phyloP scores from a whole-genome alignment of 2,888 invertebrate species.

The Pegoplata infirma region DNA sequence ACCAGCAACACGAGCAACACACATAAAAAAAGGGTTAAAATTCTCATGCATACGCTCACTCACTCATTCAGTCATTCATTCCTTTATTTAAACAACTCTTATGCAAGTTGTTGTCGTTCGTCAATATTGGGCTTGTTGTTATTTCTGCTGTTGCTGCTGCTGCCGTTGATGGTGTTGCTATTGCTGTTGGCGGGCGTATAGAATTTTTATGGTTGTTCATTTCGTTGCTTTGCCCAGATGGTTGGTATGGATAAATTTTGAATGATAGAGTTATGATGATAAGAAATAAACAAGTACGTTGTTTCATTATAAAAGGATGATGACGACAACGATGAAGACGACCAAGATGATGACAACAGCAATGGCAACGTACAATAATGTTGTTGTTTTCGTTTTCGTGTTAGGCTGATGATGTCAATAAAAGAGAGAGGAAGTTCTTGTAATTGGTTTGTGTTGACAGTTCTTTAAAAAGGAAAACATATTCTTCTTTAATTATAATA shows the following conservation, averaged over 20 bases:
- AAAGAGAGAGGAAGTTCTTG: conserved; percentile 52
- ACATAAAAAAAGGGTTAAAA: conserved; percentile 36
- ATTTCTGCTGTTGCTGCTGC: conserved; percentile 22
- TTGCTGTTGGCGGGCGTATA: conserved; percentile 47
- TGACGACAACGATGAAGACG: conserved; percentile 11
- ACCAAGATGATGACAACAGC: background rate
- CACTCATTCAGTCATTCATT: background rate
- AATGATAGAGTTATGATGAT: conserved; percentile 61
- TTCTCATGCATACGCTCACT: conserved; percentile 4
- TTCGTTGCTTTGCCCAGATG: conserved; percentile 56
- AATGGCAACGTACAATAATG: background rate
- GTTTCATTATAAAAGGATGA: conserved; percentile 49
- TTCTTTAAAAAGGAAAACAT: conserved; percentile 42
- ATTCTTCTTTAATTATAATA: conserved; percentile 41
- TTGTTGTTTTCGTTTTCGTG: too few relatives aligned
- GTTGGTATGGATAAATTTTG: conserved; percentile 55
- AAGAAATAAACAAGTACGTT: conserved; percentile 62
- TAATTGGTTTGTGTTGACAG: conserved; percentile 63
- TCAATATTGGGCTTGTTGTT: conserved; percentile 35
- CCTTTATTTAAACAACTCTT: background rate
- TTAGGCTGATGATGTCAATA: background rate
- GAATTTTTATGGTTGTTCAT: conserved; percentile 47
- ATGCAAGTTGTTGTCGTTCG: background rate
- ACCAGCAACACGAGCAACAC: conserved; percentile 14
- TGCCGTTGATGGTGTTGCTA: conserved; percentile 32